A percentile compares a stretch with the other conserved stretches of the same genome.
phyloP scores from a whole-genome alignment of 2,797 vertebrate species.

The Anisognathus igniventris region DNA sequence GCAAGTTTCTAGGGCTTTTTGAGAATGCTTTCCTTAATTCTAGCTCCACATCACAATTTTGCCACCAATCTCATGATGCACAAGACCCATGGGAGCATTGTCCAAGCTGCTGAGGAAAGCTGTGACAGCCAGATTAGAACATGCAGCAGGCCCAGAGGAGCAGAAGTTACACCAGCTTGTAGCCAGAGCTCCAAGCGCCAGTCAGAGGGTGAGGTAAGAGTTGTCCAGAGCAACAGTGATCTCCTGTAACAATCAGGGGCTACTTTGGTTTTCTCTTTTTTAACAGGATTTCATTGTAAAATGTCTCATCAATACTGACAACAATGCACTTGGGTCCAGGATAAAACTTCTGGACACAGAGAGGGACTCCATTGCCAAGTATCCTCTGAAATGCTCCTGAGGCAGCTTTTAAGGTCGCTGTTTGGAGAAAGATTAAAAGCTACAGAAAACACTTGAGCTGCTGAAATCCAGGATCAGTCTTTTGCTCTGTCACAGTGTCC shows the following conservation, averaged over 20 bases:
- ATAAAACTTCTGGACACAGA: neutral
- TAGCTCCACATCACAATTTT: neutral
- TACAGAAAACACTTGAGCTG: neutral
- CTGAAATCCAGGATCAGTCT: neutral
- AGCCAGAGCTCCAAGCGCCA: neutral
- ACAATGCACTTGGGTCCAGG: neutral
- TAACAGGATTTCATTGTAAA: neutral
- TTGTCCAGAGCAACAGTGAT: neutral
- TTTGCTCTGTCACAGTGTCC: neutral
- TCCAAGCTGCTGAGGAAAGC: constrained; percentile 23
- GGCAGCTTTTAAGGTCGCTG: neutral
- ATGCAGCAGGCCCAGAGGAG: neutral
- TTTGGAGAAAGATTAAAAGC: neutral
- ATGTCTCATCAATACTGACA: neutral
- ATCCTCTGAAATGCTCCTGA: neutral
- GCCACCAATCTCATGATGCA: neutral
- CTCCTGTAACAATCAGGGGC: neutral
- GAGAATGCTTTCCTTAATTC: constrained; percentile 1
- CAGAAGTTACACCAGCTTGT: neutral
- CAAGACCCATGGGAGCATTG: neutral
- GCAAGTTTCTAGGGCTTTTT: neutral
- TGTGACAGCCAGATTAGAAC: neutral
- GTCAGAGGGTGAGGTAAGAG: neutral
- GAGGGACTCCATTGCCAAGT: neutral
- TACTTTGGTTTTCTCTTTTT: neutral